Conservation (phyloP, 2,113 vertebrate species). For the Syrmaticus mikado region DNA sequence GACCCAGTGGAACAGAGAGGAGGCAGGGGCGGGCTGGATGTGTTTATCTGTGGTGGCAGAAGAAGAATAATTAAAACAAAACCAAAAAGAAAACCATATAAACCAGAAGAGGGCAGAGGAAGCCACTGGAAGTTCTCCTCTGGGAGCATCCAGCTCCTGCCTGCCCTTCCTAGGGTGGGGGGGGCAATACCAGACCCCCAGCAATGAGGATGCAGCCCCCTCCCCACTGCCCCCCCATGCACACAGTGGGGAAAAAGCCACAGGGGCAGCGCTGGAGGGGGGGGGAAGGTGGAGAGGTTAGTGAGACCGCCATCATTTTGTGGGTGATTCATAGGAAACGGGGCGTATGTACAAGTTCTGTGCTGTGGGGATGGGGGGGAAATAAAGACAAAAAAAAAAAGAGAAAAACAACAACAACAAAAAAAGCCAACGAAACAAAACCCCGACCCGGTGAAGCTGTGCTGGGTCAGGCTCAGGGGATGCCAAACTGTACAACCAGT, state of each 20-base stretch:
- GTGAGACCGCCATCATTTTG: background rate
- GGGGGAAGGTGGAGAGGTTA: background rate
- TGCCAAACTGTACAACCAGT: constrained; percentile 93
- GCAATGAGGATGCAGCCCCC: background rate
- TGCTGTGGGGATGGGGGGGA: constrained; percentile 14
- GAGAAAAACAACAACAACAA: background rate
- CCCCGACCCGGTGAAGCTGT: background rate
- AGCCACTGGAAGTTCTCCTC: no score
- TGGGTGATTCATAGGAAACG: constrained; percentile 49
- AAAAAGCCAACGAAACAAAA: background rate
- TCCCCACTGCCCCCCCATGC: background rate
- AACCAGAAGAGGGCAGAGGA: no score
- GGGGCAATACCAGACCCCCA: no score
- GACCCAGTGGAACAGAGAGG: no score
- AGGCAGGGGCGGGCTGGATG: no score
- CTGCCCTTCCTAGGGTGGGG: no score
- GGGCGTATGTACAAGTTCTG: constrained; percentile 44
- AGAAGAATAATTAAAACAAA: no score
- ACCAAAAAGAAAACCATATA: no score
- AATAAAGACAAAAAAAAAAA: background rate
- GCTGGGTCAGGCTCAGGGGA: constrained; percentile 80
- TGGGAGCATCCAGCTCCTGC: no score
- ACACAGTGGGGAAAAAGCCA: no score
- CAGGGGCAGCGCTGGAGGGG: background rate
- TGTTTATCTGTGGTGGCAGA: no score